Evolutionary conservation across 2,113 vertebrate genomes (phyloP), one percentile per base, ranked within the genome.

Genomic region (Butorides virescens): DNA sequence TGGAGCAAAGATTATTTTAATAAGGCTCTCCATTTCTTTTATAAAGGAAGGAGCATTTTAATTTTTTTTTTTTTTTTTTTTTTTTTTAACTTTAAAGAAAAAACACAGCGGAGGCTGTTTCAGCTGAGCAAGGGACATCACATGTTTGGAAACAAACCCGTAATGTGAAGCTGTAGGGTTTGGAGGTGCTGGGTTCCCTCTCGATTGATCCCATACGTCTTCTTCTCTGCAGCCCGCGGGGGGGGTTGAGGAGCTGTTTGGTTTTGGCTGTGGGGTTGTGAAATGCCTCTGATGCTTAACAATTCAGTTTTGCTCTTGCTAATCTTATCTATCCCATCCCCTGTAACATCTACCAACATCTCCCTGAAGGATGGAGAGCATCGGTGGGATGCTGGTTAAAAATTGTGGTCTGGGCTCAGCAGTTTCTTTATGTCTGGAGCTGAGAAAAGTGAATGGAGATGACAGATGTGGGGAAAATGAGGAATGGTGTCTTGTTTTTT

Each of bases 221-320:
- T 62, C 26, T 86, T 37, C n/a, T n/a, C n/a, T 44, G 44, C 25
- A 79, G 66, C 30, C 53, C 0, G 0, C 0, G 1, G 29, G 25
- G 13, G 30, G 26, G 25, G 11, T 59, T 34, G 46, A 85, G 27
- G 29, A 46, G 53, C 21, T 67, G 58, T 42, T 75, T 59, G 26
- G 15, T 30, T 94, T 88, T 83, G 46, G 14, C 36, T 79, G 83
- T 66, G 39, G 34, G 16, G 2, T 63, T 77, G 36, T 53, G 55
- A 84, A 91, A 74, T 23, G 29, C 26, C 78, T 61, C 62, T 42
- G 53, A 49, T 36, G 21, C 39, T 81, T 34, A 61, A 49, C 7
- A 50, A 23, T 59, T 80, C 63, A 49, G 22, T 80, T 93, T 88
- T 65, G 47, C 10, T 37, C 23, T 92, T 56, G 27, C 62, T 89